Evolutionary conservation across 2,888 invertebrate species (phyloP).

Genomic region (Drosophila nr. fundita): DNA sequence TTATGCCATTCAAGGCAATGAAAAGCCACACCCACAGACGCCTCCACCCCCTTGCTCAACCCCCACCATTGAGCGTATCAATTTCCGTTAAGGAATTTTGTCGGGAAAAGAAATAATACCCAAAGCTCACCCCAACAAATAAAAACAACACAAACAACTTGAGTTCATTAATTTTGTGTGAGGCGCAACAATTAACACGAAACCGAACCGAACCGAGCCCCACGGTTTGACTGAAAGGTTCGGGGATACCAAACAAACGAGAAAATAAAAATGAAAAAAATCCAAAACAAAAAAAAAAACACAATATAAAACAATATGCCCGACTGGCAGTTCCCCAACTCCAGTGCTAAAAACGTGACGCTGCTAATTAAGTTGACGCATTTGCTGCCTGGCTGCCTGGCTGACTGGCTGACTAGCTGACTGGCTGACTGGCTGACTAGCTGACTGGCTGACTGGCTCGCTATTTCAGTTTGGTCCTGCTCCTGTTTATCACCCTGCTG

Average conservation of each 20-base stretch:
- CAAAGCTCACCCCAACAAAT: constrained; percentile 41
- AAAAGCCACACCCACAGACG: constrained; percentile 43
- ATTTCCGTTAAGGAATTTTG: constrained; percentile 76
- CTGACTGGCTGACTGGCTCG: constrained; percentile 21
- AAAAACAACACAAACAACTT: constrained; percentile 73
- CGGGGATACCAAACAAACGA: constrained; percentile 7
- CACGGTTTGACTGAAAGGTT: constrained; percentile 24
- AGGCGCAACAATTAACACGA: constrained; percentile 81
- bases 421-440: constrained; percentile 41
- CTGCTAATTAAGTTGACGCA: constrained; percentile 81
- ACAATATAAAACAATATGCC: constrained; percentile 77
- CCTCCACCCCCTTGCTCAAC: not conserved
- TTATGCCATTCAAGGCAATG: constrained; percentile 76
- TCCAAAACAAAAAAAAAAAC: constrained; percentile 13
- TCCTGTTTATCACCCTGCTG: constrained; percentile 19
- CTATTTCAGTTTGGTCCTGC: constrained; percentile 39
- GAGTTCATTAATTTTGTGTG: constrained; percentile 79
- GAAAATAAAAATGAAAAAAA: constrained; percentile 12
- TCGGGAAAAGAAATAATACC: constrained; percentile 26
- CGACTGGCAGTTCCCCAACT: constrained; percentile 21
- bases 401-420: constrained; percentile 24
- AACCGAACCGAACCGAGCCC: constrained; percentile 51
- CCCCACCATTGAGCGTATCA: constrained; percentile 66
- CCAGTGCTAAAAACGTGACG: constrained; percentile 69
- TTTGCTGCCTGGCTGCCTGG: constrained; percentile 60